Base-by-base conservation (phyloP, 2,888 invertebrate genomes). In the Drosophila dives region DNA sequence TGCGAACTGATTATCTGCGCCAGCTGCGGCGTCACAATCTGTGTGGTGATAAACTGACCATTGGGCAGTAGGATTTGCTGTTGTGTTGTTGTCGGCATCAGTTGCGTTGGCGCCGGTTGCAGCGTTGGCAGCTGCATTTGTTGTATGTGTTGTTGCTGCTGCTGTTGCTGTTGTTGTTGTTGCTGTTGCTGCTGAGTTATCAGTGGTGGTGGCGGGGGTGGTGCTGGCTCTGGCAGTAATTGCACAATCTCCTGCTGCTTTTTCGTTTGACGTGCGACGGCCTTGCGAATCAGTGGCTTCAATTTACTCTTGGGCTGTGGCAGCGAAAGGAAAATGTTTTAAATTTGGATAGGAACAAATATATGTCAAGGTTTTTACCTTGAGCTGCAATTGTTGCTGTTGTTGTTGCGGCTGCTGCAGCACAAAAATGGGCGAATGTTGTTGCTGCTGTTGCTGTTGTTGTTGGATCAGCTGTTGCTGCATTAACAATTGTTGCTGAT, bases 11-110 rank as follows among this genome's bases (percentile, higher is more conserved):
- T 89, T 20, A 93, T 91, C 76, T 93, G 93, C 12, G 93, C 91
- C 58, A 93, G 75, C 70, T 92, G 93, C 12, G 93, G 92, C 20
- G 92, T 90, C 7, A 93, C 90, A 54, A 93, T 91, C 80, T 93
- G 93, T 6, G 93, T 91, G 51, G 93, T 93, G 51, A 93, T 90
- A 6, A 93, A 91, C 71, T 93, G 93, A 6, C 92, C 92, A 80
- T 93, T 93, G 6, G 93, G 92, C 56, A 93, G 80, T 3, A 93
- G 91, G 68, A 93, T 91, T 86, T 93, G 93, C 69, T 92, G 93
- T 23, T 81, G 60, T 32, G 78, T 81, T 33, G 89, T 90, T 34
- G 90, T 83, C 5, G 86, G 80, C 63, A 90, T 59, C 32, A 91
- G 72, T 67, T 90, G 91, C 60, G 86, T 68, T 63, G 66, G 81